Evolutionary conservation across 2,888 invertebrate genomes (phyloP).

Genomic region (Pocota personata): DNA sequence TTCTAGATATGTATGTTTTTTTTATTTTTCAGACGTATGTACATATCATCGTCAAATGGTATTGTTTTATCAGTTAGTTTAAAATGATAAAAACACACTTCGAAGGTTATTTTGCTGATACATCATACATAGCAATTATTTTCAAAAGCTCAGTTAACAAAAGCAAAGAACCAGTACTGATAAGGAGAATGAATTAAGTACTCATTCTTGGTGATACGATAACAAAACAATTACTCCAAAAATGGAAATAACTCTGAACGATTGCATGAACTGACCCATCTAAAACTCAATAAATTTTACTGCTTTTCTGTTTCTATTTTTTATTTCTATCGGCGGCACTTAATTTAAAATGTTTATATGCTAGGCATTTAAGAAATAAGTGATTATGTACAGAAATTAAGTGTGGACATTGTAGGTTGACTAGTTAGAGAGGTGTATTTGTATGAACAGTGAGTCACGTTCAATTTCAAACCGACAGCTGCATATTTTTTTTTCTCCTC

Average conservation of each 20-base stretch:
- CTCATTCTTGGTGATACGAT: background rate
- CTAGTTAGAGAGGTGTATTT: background rate
- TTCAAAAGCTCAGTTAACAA: conserved; percentile 7
- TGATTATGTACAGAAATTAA: background rate
- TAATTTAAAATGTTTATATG: background rate
- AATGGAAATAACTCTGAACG: background rate
- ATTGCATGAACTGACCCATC: background rate
- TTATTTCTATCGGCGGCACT: background rate
- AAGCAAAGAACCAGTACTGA: conserved; percentile 13
- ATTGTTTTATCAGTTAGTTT: conserved; percentile 4
- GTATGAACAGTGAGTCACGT: background rate
- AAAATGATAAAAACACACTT: conserved; percentile 9
- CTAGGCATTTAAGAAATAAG: background rate
- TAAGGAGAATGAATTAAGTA: conserved; percentile 21
- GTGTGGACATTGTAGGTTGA: background rate
- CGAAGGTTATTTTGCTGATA: conserved; percentile 28
- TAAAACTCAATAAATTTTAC: background rate
- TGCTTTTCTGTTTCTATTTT: background rate
- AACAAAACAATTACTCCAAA: background rate
- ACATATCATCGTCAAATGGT: background rate
- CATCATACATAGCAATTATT: background rate
- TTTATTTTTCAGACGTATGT: background rate
- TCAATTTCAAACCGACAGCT: background rate
- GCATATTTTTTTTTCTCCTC: too few relatives aligned
- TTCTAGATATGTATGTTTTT: background rate